These are phyloP conservation scores for Corvus hawaiiensis DNA, from an alignment of 2,113 vertebrate genomes.

Conservation along the genomic window DNA sequence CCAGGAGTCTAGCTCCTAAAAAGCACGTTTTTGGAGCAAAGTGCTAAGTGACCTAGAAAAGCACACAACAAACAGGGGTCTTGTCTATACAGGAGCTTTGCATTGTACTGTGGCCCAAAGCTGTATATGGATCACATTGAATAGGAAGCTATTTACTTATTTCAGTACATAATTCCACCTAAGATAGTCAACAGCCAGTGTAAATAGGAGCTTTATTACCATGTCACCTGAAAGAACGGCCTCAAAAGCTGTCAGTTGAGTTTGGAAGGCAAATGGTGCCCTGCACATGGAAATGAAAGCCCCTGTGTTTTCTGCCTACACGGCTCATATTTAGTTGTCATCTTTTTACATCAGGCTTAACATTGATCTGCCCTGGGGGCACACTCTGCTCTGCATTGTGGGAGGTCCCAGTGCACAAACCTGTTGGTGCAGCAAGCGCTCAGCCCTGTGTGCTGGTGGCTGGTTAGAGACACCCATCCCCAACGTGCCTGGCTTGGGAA, in stretches of 20 bases:
- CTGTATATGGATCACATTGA: constrained; percentile 45
- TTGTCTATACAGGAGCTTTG: constrained; percentile 38
- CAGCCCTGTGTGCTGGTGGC: background rate
- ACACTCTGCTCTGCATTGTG: background rate
- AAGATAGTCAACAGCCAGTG: constrained; percentile 72
- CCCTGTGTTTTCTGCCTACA: background rate
- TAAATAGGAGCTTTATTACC: constrained; percentile 65
- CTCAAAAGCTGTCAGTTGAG: constrained; percentile 62
- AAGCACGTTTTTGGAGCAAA: constrained; percentile 30
- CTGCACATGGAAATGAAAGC: constrained; percentile 48
- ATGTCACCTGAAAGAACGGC: constrained; percentile 61
- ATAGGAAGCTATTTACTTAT: constrained; percentile 70
- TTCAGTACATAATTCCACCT: constrained; percentile 75
- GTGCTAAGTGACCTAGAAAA: constrained; percentile 62
- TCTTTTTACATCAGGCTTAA: constrained; percentile 8
- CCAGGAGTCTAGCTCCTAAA: constrained; percentile 27
- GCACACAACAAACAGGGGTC: constrained; percentile 60
- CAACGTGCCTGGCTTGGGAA: background rate
- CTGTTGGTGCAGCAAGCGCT: background rate
- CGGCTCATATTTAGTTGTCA: background rate
- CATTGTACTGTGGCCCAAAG: constrained; percentile 36
- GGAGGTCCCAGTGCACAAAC: constrained; percentile 2
- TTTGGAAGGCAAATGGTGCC: constrained; percentile 44
- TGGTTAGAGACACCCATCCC: background rate
- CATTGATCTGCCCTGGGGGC: constrained; percentile 18